Evolutionary conservation across 2,888 invertebrate genomes (phyloP).

Genomic region (Helicoverpa assulta): DNA sequence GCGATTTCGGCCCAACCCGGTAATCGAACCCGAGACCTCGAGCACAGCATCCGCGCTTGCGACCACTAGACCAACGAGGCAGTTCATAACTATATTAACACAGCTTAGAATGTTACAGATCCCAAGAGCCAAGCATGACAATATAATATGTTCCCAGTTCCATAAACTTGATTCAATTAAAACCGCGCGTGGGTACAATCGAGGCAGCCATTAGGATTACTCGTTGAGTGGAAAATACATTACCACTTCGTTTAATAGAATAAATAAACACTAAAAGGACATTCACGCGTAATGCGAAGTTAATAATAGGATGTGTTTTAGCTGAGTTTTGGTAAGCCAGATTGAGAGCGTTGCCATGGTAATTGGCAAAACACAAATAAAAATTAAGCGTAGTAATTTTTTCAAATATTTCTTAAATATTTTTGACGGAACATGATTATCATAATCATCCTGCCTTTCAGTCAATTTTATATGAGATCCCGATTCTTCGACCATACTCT

Average conservation of each 20-base stretch:
- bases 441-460: no score
- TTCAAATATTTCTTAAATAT: no score
- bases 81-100: constrained; percentile 23
- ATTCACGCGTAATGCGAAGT: constrained; percentile 57
- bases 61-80: no score
- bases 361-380: not conserved
- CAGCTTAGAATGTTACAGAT: constrained; percentile 34
- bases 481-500: no score
- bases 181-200: constrained; percentile 56
- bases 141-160: constrained; percentile 51
- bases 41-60: no score
- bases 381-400: not conserved
- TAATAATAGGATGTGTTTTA: constrained; percentile 40
- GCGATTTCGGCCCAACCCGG: no score
- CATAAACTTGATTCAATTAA: constrained; percentile 60
- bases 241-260: constrained; percentile 68
- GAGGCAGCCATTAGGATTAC: constrained; percentile 54
- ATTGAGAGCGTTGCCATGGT: not conserved
- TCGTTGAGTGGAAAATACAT: constrained; percentile 66
- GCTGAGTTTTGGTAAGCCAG: not conserved
- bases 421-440: no score
- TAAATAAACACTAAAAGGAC: constrained; percentile 68
- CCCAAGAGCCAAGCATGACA: constrained; percentile 46
- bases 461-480: no score
- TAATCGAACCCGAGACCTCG: no score